Evolutionary conservation across 2,113 vertebrate genomes (phyloP).

Genomic region (Malurus alboscapulatus): DNA sequence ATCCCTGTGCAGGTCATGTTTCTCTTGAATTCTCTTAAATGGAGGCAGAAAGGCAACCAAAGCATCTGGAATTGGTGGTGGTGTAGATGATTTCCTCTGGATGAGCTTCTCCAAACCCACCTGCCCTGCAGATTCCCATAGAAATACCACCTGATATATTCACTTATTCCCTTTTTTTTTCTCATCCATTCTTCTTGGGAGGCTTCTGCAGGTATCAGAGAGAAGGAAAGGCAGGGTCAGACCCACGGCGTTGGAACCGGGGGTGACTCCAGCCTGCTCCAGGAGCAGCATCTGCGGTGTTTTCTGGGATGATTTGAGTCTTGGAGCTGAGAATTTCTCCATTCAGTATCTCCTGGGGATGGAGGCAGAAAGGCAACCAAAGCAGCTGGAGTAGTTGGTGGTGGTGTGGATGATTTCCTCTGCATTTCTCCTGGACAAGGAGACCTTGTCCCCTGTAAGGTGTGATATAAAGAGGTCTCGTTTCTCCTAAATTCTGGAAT

Average conservation of each 20-base stretch:
- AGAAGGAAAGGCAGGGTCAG: background rate
- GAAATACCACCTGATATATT: background rate
- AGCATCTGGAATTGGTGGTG: no score
- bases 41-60: no score
- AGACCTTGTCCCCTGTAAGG: background rate
- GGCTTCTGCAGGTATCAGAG: background rate
- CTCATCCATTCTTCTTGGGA: background rate
- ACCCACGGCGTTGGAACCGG: rapidly evolving
- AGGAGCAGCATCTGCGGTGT: background rate
- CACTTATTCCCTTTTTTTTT: background rate
- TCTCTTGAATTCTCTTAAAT: no score
- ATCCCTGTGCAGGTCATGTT: rapidly evolving
- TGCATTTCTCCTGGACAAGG: rapidly evolving
- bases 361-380: background rate
- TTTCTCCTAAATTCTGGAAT: background rate
- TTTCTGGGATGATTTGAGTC: background rate
- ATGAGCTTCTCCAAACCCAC: background rate
- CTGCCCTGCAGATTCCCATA: background rate
- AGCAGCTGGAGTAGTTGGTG: background rate
- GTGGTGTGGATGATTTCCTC: background rate
- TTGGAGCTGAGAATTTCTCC: background rate
- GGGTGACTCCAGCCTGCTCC: background rate
- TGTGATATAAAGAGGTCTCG: rapidly evolving
- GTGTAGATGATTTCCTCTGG: no score
- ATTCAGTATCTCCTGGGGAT: background rate